These are phyloP conservation scores for Lissocephala sabroskyi DNA, from an alignment of 2,888 invertebrate genomes.

Conservation along the genomic window DNA sequence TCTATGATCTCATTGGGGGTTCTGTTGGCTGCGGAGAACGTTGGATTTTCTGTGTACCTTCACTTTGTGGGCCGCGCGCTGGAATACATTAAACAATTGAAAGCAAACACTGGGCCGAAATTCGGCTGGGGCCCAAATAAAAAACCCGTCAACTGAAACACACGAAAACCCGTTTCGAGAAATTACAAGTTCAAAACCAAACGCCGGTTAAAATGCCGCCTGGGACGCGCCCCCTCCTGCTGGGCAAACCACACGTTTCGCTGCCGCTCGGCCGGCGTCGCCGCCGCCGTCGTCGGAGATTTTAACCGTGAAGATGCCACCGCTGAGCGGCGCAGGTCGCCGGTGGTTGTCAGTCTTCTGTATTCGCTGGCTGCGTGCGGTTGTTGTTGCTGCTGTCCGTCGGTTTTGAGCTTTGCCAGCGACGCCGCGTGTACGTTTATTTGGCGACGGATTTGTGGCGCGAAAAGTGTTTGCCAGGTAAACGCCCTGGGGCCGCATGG, in stretches of 20 bases:
- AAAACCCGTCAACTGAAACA: conserved; percentile 5
- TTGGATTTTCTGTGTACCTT: too few species aligned
- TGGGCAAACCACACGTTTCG: background rate
- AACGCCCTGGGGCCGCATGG: too few species aligned
- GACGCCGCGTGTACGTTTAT: background rate
- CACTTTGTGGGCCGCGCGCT: too few species aligned
- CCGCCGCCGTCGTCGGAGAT: too few species aligned
- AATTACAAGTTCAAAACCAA: conserved; percentile 35
- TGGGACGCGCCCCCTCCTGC: too few species aligned
- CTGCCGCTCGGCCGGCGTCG: too few species aligned
- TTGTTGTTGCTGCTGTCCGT: conserved; percentile 14
- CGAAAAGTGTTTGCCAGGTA: conserved; percentile 22
- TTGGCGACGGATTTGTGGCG: conserved; percentile 22
- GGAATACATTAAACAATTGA: background rate
- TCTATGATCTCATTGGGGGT: too few species aligned
- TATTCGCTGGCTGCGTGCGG: conserved; percentile 46
- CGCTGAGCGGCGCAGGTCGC: conserved; percentile 16
- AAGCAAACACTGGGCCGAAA: background rate
- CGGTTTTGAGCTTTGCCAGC: too few species aligned
- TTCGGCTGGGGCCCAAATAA: too few species aligned
- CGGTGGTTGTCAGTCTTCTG: conserved; percentile 43
- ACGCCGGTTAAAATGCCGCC: conserved; percentile 46
- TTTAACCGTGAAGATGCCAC: conserved; percentile 42
- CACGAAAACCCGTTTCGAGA: conserved; percentile 41
- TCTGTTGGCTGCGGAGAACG: too few species aligned